Percentiles rank a stretch among this genome's conserved stretches.
Conservation (phyloP, 2,797 vertebrate species). For the Nasua narica region DNA sequence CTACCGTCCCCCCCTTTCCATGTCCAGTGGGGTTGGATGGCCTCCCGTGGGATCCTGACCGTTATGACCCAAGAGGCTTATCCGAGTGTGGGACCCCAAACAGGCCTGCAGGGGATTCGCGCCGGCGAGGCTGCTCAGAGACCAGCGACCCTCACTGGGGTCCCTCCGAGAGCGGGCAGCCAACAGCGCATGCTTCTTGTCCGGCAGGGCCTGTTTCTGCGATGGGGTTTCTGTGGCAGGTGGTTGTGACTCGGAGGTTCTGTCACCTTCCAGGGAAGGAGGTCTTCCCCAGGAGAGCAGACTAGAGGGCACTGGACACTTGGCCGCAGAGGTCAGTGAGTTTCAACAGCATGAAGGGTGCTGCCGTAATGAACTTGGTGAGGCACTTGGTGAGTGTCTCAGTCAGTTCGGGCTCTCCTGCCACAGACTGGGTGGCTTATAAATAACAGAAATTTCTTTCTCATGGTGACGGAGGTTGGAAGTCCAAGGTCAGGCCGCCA, state of each 20-base stretch:
- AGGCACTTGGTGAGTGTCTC: background rate
- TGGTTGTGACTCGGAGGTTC: background rate
- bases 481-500: background rate
- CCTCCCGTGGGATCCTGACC: background rate
- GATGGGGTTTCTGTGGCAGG: rapidly evolving
- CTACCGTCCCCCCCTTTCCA: background rate
- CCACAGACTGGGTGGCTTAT: background rate
- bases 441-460: background rate
- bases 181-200: rapidly evolving
- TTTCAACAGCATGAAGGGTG: background rate
- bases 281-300: background rate
- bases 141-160: background rate
- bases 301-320: rapidly evolving
- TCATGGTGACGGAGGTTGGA: background rate
- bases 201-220: rapidly evolving
- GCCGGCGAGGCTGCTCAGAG: background rate
- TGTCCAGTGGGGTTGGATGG: background rate
- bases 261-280: background rate
- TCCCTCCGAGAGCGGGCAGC: background rate
- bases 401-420: background rate
- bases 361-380: background rate
- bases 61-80: background rate
- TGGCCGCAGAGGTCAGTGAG: background rate
- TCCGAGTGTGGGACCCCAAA: background rate
- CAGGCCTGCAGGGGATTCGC: background rate